Percentiles rank a stretch among this genome's conserved stretches.
These are phyloP conservation scores for Hemiscyllium ocellatum DNA, from an alignment of 2,113 vertebrate species.

Conservation along the genomic window DNA sequence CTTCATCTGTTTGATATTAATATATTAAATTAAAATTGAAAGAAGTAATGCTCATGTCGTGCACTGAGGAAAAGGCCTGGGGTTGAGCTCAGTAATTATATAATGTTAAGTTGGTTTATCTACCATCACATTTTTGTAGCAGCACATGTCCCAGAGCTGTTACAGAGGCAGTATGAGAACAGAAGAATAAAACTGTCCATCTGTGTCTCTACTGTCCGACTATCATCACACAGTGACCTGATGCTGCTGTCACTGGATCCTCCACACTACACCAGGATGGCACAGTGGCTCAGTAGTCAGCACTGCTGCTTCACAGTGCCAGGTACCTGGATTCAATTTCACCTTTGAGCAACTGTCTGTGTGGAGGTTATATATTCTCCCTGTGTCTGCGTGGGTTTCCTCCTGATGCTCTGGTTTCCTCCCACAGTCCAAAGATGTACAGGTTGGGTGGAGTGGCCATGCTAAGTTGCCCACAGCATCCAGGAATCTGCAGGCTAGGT, in stretches of 20 bases:
- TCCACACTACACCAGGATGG: too few species aligned
- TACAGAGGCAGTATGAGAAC: not conserved
- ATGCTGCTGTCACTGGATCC: not conserved
- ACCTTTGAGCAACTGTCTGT: too few species aligned
- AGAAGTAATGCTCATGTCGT: not conserved
- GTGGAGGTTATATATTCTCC: too few species aligned
- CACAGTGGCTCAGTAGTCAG: too few species aligned
- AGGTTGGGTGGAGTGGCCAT: too few species aligned
- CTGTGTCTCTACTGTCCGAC: not conserved
- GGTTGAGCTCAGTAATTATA: not conserved
- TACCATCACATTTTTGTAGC: not conserved
- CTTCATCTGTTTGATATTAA: slow-evolving; percentile 10
- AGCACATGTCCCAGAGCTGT: not conserved
- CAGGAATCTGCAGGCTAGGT: too few species aligned
- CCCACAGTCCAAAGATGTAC: too few species aligned
- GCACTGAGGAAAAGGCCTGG: not conserved
- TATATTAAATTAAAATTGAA: not conserved
- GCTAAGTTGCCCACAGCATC: too few species aligned
- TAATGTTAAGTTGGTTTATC: not conserved
- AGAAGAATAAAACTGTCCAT: not conserved
- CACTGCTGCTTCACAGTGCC: too few species aligned
- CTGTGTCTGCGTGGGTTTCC: too few species aligned
- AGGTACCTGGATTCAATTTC: too few species aligned
- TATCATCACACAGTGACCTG: not conserved
- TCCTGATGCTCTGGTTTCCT: too few species aligned